A percentile compares a stretch with the other conserved stretches of the same genome.
These are phyloP conservation scores for Zeuzera pyrina DNA, from an alignment of 2,888 invertebrate genomes.

Conservation along the genomic window DNA sequence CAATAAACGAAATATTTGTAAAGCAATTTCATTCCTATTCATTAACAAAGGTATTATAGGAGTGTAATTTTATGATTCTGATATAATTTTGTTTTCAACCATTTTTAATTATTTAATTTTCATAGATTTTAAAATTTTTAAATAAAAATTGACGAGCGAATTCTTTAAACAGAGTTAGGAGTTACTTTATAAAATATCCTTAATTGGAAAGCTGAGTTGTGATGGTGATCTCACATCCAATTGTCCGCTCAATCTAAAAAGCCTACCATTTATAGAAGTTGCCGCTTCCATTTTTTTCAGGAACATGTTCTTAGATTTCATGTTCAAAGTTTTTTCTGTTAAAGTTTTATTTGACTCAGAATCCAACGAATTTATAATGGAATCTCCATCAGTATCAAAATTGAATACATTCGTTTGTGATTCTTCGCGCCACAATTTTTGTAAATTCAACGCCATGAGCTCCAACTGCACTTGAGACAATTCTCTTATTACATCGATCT, in stretches of 20 bases:
- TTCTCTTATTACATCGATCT: constrained; percentile 71
- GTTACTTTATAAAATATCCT: neutral
- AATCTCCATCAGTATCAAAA: constrained; percentile 48
- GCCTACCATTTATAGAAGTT: constrained; percentile 48
- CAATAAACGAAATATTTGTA: too few species aligned
- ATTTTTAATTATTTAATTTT: too few species aligned
- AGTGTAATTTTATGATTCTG: too few species aligned
- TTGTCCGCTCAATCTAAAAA: constrained; percentile 51
- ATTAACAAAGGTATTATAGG: too few species aligned
- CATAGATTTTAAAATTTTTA: too few species aligned
- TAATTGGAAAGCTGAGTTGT: constrained; percentile 35
- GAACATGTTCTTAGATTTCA: constrained; percentile 49
- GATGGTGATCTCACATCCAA: constrained; percentile 39
- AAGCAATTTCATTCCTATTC: too few species aligned
- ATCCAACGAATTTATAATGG: constrained; percentile 51
- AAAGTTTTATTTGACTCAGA: constrained; percentile 54
- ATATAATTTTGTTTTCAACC: too few species aligned
- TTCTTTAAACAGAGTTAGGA: too few species aligned
- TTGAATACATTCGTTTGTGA: constrained; percentile 55
- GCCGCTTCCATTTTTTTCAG: constrained; percentile 62
- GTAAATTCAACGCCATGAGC: constrained; percentile 74
- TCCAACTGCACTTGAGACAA: constrained; percentile 76
- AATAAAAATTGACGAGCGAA: too few species aligned
- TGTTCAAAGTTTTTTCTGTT: constrained; percentile 49
- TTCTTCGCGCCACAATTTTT: constrained; percentile 67